phyloP scores from a whole-genome alignment of 1,140 invertebrate genomes.

The Mya arenaria region DNA sequence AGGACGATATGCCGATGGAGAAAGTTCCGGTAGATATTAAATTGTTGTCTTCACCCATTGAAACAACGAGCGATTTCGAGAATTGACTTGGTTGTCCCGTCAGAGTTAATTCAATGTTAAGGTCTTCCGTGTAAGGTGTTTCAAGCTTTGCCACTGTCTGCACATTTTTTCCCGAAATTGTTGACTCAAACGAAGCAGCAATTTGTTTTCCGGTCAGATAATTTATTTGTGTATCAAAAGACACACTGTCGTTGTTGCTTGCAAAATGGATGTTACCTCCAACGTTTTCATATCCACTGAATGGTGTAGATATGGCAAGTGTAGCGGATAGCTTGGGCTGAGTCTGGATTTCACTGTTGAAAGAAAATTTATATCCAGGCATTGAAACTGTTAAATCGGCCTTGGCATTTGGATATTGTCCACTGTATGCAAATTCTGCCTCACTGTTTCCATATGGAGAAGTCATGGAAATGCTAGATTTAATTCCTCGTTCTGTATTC shows the following conservation, averaged over 20 bases:
- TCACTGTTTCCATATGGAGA: background rate
- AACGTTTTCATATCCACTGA: conserved; percentile 2
- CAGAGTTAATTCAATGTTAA: conserved; percentile 18
- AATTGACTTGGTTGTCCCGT: conserved; percentile 16
- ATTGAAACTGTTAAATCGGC: background rate
- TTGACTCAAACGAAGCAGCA: background rate
- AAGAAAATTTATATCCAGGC: conserved; percentile 3
- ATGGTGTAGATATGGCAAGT: background rate
- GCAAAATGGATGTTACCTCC: background rate
- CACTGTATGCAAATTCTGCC: conserved; percentile 18
- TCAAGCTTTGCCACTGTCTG: conserved; percentile 15
- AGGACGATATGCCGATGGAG: background rate
- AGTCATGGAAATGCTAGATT: background rate
- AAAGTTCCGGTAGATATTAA: conserved; percentile 4
- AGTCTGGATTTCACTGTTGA: background rate
- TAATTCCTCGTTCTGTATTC: background rate
- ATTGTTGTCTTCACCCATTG: background rate
- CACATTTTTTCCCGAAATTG: background rate
- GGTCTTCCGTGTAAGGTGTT: conserved; percentile 44
- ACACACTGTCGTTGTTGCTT: background rate
- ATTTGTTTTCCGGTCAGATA: conserved; percentile 27
- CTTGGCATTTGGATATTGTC: conserved; percentile 12
- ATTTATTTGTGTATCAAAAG: background rate
- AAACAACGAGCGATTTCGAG: background rate
- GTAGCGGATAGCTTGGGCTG: background rate